These are phyloP conservation scores for Philotrypesis tridentata DNA, from an alignment of 1,140 invertebrate species.

Conservation along the genomic window DNA sequence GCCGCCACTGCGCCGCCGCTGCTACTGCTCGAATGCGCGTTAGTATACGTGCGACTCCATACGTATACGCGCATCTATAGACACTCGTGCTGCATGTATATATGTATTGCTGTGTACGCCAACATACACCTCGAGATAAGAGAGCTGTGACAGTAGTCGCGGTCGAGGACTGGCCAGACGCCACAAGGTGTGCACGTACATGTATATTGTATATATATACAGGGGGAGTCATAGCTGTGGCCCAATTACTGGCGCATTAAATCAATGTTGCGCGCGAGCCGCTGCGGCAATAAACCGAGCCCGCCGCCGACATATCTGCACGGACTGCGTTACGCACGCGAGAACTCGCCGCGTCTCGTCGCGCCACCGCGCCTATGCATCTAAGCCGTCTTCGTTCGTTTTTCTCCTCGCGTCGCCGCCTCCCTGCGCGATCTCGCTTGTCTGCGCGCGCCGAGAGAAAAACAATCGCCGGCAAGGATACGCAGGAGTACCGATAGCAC, in stretches of 20 bases:
- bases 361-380: too few relatives aligned
- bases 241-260: slow-evolving; percentile 51
- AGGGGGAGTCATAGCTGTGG: background rate
- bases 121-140: background rate
- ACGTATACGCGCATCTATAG: too few relatives aligned
- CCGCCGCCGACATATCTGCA: slow-evolving; percentile 29
- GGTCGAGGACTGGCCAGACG: slow-evolving; percentile 37
- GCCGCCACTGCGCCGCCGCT: too few relatives aligned
- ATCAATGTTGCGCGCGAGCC: slow-evolving; percentile 49
- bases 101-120: background rate
- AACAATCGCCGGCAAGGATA: too few relatives aligned
- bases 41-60: too few relatives aligned
- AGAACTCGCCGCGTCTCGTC: too few relatives aligned
- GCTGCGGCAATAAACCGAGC: slow-evolving; percentile 43
- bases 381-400: too few relatives aligned
- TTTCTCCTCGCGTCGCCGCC: too few relatives aligned
- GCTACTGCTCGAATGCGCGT: background rate
- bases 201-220: too few relatives aligned
- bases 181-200: background rate
- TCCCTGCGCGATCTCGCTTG: background rate
- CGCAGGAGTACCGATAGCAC: background rate
- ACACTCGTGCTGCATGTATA: too few relatives aligned
- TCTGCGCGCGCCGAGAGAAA: too few relatives aligned
- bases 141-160: slow-evolving; percentile 25
- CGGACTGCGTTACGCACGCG: background rate